phyloP scores from a whole-genome alignment of 2,113 vertebrate species.

The Rhinolophus sinicus region DNA sequence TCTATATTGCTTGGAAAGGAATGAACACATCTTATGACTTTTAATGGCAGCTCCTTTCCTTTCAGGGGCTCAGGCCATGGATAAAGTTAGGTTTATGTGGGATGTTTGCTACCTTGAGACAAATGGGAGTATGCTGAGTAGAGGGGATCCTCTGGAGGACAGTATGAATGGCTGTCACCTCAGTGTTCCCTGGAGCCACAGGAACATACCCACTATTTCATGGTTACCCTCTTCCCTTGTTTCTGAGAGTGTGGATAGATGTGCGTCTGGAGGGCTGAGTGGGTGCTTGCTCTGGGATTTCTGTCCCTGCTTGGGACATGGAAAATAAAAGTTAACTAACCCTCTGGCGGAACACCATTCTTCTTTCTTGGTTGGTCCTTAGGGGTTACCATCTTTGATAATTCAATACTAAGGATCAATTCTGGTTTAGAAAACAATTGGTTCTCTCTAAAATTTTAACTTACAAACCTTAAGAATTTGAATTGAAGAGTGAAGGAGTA shows the following conservation, averaged over 20 bases:
- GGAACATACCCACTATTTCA: background rate
- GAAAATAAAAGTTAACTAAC: background rate
- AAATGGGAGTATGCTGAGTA: background rate
- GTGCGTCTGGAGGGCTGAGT: background rate
- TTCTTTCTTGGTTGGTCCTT: background rate
- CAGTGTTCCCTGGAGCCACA: background rate
- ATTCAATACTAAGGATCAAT: conserved; percentile 33
- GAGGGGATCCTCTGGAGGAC: background rate
- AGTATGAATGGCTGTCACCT: background rate
- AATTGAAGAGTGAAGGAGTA: background rate
- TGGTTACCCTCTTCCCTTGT: background rate
- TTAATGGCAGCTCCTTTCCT: background rate
- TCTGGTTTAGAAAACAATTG: conserved; percentile 23
- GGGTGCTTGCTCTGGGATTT: background rate
- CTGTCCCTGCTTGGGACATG: background rate
- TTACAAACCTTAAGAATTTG: conserved; percentile 14
- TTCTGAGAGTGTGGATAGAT: background rate
- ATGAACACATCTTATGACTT: background rate
- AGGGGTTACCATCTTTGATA: background rate
- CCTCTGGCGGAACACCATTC: background rate
- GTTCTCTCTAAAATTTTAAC: background rate
- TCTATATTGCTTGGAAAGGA: background rate
- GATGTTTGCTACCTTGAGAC: background rate
- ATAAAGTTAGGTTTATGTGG: background rate
- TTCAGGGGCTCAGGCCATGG: background rate